phyloP scores from a whole-genome alignment of 2,113 vertebrate species.

The Globicephala melas region DNA sequence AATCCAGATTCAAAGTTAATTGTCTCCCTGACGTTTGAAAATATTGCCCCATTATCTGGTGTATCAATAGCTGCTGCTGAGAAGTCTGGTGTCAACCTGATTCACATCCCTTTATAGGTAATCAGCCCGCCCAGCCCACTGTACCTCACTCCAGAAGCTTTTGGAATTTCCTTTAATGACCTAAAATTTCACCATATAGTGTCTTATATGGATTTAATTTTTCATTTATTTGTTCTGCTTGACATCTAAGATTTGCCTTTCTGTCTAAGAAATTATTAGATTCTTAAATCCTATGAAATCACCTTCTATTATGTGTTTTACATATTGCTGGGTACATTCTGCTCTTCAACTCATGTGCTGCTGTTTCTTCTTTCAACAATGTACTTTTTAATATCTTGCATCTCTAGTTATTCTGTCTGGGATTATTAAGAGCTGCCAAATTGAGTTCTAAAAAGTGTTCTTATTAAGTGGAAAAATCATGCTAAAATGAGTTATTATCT shows the following conservation, averaged over 20 bases:
- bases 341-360: neutral
- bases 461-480: conserved; percentile 31
- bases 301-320: neutral
- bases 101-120: neutral
- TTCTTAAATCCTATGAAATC: neutral
- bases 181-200: neutral
- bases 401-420: neutral
- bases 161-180: neutral
- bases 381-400: neutral
- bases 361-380: neutral
- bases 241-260: neutral
- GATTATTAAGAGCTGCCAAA: neutral
- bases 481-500: neutral
- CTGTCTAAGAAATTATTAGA: neutral
- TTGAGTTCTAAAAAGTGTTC: neutral
- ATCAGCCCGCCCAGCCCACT: neutral
- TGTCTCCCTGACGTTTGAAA: neutral
- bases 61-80: neutral
- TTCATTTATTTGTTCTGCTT: conserved; percentile 35
- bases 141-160: neutral
- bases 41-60: neutral
- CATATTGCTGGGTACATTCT: neutral
- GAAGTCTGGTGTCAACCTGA: neutral
- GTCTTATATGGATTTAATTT: neutral
- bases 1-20: neutral